Conservation (phyloP, 2,888 invertebrate genomes). For the Scaptomyza cyrtandrae region DNA sequence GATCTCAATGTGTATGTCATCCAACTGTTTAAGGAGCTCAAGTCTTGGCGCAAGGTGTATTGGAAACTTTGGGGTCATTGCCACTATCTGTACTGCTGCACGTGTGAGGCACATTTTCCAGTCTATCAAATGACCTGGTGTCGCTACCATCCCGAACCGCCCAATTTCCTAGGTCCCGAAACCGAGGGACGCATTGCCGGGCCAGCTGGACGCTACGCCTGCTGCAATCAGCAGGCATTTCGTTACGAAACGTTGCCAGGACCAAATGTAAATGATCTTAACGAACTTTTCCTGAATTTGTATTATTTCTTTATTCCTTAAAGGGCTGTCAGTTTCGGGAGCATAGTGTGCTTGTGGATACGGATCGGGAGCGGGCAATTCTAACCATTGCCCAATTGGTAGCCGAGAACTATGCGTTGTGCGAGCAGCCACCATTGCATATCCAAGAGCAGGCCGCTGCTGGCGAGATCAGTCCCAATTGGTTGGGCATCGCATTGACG, state of each 20-base stretch:
- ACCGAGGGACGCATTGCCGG: conserved; percentile 86
- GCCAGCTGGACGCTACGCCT: conserved; percentile 92
- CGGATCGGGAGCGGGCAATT: conserved; percentile 88
- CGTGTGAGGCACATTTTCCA: conserved; percentile 91
- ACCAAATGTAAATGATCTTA: conserved; percentile 77
- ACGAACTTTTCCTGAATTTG: too few species aligned
- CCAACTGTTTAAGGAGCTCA: conserved; percentile 90
- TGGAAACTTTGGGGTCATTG: conserved; percentile 97
- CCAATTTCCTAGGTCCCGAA: conserved; percentile 90
- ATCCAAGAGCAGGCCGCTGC: conserved; percentile 69
- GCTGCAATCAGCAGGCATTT: conserved; percentile 94
- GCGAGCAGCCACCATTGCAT: conserved; percentile 76
- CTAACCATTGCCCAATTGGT: conserved; percentile 84
- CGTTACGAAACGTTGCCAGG: conserved; percentile 83
- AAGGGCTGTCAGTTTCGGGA: conserved; percentile 91
- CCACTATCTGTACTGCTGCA: conserved; percentile 92
- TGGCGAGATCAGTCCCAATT: conserved; percentile 72
- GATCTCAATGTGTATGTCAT: conserved; percentile 92
- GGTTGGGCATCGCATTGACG: conserved; percentile 82
- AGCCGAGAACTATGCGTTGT: conserved; percentile 81
- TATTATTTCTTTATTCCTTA: neutral
- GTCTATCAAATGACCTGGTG: conserved; percentile 93
- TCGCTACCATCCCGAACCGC: conserved; percentile 90
- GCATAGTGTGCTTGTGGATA: conserved; percentile 88
- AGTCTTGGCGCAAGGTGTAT: conserved; percentile 95